Percentiles rank a stretch among this genome's conserved stretches.
Evolutionary conservation across 2,888 invertebrate genomes (phyloP).

Genomic region (Macrosiphum euphorbiae): DNA sequence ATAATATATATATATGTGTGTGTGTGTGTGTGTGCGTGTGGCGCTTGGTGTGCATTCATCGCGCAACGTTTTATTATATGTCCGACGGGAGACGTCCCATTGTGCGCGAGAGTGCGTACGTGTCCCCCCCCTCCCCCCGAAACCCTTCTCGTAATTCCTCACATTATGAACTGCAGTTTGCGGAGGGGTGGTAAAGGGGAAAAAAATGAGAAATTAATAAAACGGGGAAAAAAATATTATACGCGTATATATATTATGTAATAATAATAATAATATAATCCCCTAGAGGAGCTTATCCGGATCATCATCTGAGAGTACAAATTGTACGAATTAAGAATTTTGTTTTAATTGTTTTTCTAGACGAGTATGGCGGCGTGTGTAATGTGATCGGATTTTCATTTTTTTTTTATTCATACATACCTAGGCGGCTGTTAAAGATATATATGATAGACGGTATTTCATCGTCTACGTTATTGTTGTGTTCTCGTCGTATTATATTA

Average conservation of each 20-base stretch:
- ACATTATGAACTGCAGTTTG: neutral
- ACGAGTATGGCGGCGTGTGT: neutral
- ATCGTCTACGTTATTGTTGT: neutral
- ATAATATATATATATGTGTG: no score
- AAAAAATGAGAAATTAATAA: conserved; percentile 25
- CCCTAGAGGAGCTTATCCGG: neutral
- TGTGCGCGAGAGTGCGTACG: neutral
- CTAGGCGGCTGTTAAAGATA: neutral
- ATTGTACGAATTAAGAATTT: neutral
- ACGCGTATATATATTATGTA: neutral
- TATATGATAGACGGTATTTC: neutral
- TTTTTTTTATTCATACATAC: neutral
- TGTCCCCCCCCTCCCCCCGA: no score
- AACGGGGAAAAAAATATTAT: neutral
- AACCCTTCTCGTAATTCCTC: neutral
- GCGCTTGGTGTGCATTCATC: neutral
- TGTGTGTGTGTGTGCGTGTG: neutral
- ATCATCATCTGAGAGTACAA: conserved; percentile 1
- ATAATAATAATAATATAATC: neutral
- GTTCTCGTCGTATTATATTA: neutral
- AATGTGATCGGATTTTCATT: neutral
- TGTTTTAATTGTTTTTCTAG: conserved; percentile 31
- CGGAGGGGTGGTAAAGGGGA: neutral
- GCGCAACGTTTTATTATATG: conserved; percentile 49
- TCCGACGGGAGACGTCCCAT: conserved; percentile 33